phyloP scores from a whole-genome alignment of 2,888 invertebrate genomes.

The Ormyrus thymus region DNA sequence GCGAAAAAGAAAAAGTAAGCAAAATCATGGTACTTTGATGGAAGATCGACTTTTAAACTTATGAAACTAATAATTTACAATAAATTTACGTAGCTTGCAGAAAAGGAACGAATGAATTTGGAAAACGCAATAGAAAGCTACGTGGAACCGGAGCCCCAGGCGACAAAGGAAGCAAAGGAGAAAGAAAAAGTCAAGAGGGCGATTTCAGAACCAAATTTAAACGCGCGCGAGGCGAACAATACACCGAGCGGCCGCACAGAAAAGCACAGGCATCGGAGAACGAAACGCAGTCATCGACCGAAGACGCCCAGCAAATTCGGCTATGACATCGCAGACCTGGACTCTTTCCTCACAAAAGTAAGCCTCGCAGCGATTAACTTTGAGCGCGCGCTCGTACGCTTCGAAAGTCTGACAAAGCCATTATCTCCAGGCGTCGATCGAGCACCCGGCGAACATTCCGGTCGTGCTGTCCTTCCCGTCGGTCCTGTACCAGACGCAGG shows the following conservation, averaged over 20 bases:
- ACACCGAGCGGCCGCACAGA: conserved; percentile 58
- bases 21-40: background rate
- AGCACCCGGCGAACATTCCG: conserved; percentile 89
- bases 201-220: conserved; percentile 77
- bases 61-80: background rate
- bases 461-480: conserved; percentile 87
- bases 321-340: conserved; percentile 87
- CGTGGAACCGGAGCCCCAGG: conserved; percentile 26
- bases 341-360: conserved; percentile 86
- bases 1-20: conserved; percentile 59
- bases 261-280: conserved; percentile 64
- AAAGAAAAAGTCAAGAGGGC: conserved; percentile 73
- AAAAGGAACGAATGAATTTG: conserved; percentile 16
- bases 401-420: background rate
- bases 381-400: background rate
- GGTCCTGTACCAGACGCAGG: conserved; percentile 84
- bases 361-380: conserved; percentile 42
- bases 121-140: conserved; percentile 22
- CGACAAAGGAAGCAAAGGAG: conserved; percentile 57
- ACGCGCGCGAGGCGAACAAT: conserved; percentile 75
- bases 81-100: conserved; percentile 11
- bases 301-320: conserved; percentile 78
- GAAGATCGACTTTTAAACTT: background rate
- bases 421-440: conserved; percentile 81
- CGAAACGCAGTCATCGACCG: conserved; percentile 66